Percentiles rank a stretch among this genome's conserved stretches.
Conservation (phyloP, 2,113 vertebrate species). For the Alaudala cheleensis region DNA sequence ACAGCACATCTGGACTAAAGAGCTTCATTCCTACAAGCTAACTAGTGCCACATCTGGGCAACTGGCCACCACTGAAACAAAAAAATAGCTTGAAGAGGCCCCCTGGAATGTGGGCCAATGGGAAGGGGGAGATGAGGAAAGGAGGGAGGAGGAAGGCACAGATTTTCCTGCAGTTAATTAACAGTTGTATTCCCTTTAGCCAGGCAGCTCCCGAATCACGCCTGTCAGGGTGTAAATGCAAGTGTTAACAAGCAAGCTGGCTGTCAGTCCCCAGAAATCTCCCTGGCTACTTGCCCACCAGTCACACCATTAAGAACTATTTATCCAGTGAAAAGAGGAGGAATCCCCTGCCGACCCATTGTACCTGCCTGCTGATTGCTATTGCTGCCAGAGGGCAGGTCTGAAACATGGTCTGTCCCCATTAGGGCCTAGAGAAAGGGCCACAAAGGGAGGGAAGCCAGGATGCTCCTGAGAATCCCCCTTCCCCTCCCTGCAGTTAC, state of each 20-base stretch:
- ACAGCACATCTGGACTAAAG: not conserved
- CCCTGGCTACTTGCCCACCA: not conserved
- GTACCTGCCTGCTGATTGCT: not conserved
- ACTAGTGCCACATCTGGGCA: not conserved
- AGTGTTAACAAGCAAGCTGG: not conserved
- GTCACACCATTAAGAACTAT: not conserved
- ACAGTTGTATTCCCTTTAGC: not conserved
- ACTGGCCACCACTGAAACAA: not conserved
- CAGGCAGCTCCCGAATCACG: not conserved
- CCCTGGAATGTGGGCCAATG: not conserved
- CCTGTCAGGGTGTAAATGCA: not conserved
- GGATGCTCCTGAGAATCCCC: not conserved
- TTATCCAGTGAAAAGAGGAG: not conserved
- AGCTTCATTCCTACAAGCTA: not conserved
- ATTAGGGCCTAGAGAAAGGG: not conserved
- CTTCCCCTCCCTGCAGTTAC: not conserved
- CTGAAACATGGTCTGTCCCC: accelerated
- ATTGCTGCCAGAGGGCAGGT: not conserved
- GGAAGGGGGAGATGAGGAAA: not conserved
- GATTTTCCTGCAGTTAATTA: not conserved
- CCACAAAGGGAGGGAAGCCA: not conserved
- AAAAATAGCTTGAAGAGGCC: not conserved
- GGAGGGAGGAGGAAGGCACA: not conserved
- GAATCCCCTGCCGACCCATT: not conserved
- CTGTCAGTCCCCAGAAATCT: not conserved